These are phyloP conservation scores for Drosophila pandora DNA, from an alignment of 1,140 invertebrate species.

Conservation along the genomic window DNA sequence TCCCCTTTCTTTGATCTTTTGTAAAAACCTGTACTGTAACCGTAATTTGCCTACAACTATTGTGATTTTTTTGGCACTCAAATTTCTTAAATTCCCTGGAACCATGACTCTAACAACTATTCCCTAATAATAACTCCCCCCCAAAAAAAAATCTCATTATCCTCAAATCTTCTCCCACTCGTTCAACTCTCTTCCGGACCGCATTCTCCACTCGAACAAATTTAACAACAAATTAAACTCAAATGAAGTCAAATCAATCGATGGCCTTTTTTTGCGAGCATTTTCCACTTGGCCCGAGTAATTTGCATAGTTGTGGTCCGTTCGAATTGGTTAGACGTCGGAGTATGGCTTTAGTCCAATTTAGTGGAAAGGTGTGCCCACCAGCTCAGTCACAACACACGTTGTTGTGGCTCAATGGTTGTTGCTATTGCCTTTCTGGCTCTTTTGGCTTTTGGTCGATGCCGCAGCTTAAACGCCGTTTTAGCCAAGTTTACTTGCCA, in stretches of 20 bases:
- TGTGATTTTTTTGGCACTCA: too few species aligned
- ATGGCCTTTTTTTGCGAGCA: conserved; percentile 23
- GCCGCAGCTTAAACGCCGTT: conserved; percentile 59
- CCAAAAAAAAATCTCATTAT: background rate
- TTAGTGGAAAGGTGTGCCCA: conserved; percentile 70
- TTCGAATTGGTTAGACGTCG: conserved; percentile 33
- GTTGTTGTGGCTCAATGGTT: conserved; percentile 31
- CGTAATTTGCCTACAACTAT: too few species aligned
- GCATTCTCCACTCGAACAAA: conserved; percentile 21
- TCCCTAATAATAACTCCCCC: background rate
- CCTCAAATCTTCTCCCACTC: conserved; percentile 1
- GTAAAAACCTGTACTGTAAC: background rate
- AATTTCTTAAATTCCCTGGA: too few species aligned
- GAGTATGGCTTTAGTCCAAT: conserved; percentile 51
- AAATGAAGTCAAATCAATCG: conserved; percentile 57
- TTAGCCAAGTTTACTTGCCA: conserved; percentile 51
- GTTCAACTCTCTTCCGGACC: background rate
- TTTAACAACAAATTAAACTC: conserved; percentile 57
- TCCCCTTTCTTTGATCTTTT: too few species aligned
- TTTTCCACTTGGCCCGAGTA: conserved; percentile 52
- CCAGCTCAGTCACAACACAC: conserved; percentile 57
- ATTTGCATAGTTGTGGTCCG: conserved; percentile 60
- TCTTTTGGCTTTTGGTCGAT: conserved; percentile 30
- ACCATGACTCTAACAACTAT: too few species aligned
- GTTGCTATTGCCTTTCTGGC: conserved; percentile 10